phyloP scores from a whole-genome alignment of 2,797 vertebrate genomes.

The Sylvia borin region DNA sequence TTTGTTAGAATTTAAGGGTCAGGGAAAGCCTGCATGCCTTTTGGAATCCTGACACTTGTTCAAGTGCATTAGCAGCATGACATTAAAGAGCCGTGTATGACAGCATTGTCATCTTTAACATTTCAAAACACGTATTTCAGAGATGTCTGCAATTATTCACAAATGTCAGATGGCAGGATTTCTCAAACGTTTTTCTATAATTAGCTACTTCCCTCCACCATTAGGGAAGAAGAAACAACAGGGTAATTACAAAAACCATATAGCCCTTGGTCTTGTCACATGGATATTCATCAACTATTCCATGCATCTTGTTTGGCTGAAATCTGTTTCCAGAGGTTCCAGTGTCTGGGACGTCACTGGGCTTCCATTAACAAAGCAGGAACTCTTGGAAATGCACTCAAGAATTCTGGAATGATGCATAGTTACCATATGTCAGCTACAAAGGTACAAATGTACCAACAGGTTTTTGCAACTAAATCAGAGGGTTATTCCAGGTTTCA shows the following conservation, averaged over 20 bases:
- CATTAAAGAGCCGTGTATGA: not conserved
- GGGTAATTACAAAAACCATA: not conserved
- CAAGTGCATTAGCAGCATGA: not conserved
- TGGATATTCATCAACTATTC: not conserved
- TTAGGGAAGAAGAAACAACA: not conserved
- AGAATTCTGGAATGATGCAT: not conserved
- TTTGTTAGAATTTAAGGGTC: not conserved
- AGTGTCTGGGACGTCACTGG: not conserved
- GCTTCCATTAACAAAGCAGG: not conserved
- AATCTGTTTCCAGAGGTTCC: not conserved
- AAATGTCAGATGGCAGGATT: not conserved
- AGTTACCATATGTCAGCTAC: not conserved
- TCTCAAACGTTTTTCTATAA: not conserved
- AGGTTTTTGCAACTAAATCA: not conserved
- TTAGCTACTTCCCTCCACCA: not conserved
- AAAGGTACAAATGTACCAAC: not conserved
- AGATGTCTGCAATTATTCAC: not conserved
- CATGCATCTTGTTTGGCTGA: accelerated
- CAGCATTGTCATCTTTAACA: not conserved
- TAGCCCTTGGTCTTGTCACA: not conserved
- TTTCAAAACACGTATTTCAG: not conserved
- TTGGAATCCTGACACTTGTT: not conserved
- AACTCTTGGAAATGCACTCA: not conserved
- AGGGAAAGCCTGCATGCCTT: not conserved
- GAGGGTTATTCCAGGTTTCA: not conserved